These are phyloP conservation scores for Athetis lepigone DNA, from an alignment of 2,888 invertebrate species.

Conservation along the genomic window DNA sequence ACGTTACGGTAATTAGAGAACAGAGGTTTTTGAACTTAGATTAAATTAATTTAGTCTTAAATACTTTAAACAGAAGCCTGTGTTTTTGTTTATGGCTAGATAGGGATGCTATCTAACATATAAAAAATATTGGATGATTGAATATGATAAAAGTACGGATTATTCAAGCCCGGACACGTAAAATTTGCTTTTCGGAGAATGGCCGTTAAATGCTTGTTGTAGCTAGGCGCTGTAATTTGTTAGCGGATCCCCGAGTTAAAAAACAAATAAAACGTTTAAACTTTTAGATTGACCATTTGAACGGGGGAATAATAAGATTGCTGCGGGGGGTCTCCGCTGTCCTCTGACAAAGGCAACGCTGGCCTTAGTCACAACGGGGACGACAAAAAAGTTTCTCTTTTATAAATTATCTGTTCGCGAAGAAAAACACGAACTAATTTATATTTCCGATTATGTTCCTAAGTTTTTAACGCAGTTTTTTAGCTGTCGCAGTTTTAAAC, in stretches of 20 bases:
- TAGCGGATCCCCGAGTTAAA: slow-evolving; percentile 41
- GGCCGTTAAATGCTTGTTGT: slow-evolving; percentile 59
- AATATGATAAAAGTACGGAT: too few species aligned
- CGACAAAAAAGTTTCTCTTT: slow-evolving; percentile 71
- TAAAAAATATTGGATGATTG: too few species aligned
- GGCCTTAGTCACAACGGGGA: slow-evolving; percentile 66
- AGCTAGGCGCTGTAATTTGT: slow-evolving; percentile 61
- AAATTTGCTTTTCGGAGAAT: too few species aligned
- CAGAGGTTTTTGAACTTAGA: too few species aligned
- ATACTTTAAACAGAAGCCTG: too few species aligned
- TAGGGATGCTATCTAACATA: too few species aligned
- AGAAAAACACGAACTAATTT: slow-evolving; percentile 63
- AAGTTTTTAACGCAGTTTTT: slow-evolving; percentile 54
- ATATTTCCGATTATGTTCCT: slow-evolving; percentile 58
- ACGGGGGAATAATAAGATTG: slow-evolving; percentile 79
- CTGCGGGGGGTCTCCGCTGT: slow-evolving; percentile 77
- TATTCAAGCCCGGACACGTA: too few species aligned
- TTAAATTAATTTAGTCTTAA: too few species aligned
- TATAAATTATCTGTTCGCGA: slow-evolving; percentile 69
- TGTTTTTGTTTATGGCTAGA: too few species aligned
- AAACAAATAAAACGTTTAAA: slow-evolving; percentile 60
- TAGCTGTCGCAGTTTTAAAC: slow-evolving; percentile 42
- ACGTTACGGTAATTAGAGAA: too few species aligned
- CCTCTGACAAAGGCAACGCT: slow-evolving; percentile 78
- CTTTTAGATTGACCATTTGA: slow-evolving; percentile 72